Conservation (phyloP, 2,888 invertebrate genomes). For the Synergus laeviventris region DNA sequence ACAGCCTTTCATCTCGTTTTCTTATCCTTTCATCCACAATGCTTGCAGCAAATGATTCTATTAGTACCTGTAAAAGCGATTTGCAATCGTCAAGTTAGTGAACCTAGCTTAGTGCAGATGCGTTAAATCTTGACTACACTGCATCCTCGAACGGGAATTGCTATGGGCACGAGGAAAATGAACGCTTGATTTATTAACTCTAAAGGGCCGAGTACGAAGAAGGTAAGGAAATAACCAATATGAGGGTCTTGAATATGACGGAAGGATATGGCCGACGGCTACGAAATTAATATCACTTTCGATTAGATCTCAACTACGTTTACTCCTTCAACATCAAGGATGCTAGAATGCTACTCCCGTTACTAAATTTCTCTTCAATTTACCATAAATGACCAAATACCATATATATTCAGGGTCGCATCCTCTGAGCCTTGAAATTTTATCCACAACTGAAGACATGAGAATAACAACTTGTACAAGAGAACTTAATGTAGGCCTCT, state of each 20-base stretch:
- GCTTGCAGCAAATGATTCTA: background rate
- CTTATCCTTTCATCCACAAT: background rate
- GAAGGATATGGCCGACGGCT: background rate
- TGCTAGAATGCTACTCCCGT: background rate
- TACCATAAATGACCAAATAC: too few species aligned
- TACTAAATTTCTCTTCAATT: background rate
- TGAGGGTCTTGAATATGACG: background rate
- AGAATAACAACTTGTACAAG: too few species aligned
- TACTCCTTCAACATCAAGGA: constrained; percentile 3
- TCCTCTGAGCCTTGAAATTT: too few species aligned
- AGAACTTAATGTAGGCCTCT: too few species aligned
- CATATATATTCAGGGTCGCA: too few species aligned
- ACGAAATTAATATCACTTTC: constrained; percentile 49
- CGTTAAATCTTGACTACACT: too few species aligned
- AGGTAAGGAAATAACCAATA: background rate
- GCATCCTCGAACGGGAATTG: background rate
- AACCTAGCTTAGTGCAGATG: background rate
- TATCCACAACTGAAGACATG: too few species aligned
- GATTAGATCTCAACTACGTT: constrained; percentile 41
- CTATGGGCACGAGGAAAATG: background rate
- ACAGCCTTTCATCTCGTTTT: background rate
- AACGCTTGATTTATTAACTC: background rate
- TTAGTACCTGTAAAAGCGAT: background rate
- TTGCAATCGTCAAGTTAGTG: constrained; percentile 1
- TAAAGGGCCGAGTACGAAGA: background rate